A percentile compares a stretch with the other conserved stretches of the same genome.
These are phyloP conservation scores for Papilio machaon DNA, from an alignment of 1,140 invertebrate genomes.

Conservation along the genomic window DNA sequence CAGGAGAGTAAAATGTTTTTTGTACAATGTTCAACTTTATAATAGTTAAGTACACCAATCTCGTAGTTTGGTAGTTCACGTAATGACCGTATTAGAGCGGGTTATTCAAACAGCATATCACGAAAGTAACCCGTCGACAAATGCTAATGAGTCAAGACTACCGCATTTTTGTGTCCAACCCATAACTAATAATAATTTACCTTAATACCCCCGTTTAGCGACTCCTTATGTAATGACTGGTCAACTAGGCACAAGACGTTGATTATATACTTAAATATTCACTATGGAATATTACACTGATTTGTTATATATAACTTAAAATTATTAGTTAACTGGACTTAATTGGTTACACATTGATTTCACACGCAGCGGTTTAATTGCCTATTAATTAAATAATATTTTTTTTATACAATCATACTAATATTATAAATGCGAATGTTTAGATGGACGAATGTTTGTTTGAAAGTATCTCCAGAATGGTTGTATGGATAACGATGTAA, in stretches of 20 bases:
- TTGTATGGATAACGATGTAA: too few relatives aligned
- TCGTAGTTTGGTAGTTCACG: constrained; percentile 15
- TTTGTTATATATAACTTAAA: not conserved
- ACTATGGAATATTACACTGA: not conserved
- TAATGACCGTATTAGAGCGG: constrained; percentile 11
- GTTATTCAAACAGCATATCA: constrained; percentile 32
- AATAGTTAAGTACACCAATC: not conserved
- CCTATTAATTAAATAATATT: not conserved
- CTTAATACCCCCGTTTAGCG: constrained; percentile 11
- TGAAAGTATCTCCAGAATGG: too few relatives aligned
- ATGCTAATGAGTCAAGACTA: constrained; percentile 30
- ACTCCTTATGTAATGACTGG: constrained; percentile 5
- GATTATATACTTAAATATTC: not conserved
- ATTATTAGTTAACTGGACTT: not conserved
- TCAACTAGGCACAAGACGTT: not conserved
- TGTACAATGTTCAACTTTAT: not conserved
- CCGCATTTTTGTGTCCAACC: constrained; percentile 32
- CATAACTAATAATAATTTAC: constrained; percentile 23
- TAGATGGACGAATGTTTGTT: too few relatives aligned
- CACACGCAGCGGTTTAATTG: not conserved
- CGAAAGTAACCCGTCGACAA: constrained; percentile 23
- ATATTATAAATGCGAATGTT: too few relatives aligned
- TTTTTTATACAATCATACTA: too few relatives aligned
- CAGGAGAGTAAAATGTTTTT: not conserved
- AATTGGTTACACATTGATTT: not conserved